These are phyloP conservation scores for Altica lythri DNA, from an alignment of 2,888 invertebrate species.

Conservation along the genomic window DNA sequence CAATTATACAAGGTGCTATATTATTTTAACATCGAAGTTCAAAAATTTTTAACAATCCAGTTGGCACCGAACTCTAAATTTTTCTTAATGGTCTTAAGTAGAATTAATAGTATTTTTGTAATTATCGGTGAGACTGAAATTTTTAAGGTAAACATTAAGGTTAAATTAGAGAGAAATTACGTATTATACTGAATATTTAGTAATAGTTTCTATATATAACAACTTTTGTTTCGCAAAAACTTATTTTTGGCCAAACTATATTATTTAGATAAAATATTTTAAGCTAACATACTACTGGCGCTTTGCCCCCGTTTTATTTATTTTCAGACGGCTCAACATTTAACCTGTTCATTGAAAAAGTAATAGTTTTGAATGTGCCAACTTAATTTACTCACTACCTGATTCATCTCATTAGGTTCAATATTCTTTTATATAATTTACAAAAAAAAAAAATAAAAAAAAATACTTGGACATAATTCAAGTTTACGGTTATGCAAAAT, in stretches of 20 bases:
- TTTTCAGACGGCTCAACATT: constrained; percentile 12
- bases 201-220: constrained; percentile 27
- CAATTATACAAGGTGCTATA: constrained; percentile 18
- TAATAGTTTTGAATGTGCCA: neutral
- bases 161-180: constrained; percentile 4
- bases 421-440: too few species aligned
- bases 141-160: constrained; percentile 19
- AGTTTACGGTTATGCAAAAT: too few species aligned
- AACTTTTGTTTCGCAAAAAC: constrained; percentile 28
- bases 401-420: constrained; percentile 2
- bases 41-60: neutral
- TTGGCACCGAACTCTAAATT: too few species aligned
- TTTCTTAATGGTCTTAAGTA: too few species aligned
- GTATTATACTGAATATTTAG: constrained; percentile 19
- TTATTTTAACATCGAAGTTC: neutral
- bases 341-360: constrained; percentile 22
- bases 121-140: constrained; percentile 29
- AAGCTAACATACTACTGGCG: constrained; percentile 24
- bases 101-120: constrained; percentile 28
- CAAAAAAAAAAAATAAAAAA: too few species aligned
- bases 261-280: constrained; percentile 15
- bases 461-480: too few species aligned
- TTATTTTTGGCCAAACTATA: constrained; percentile 22
- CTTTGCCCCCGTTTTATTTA: constrained; percentile 29
- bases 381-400: constrained; percentile 5